Evolutionary conservation across 92 coral and sea anemone genomes (phyloP).

Genomic region (Parazoanthus atlanticus): DNA sequence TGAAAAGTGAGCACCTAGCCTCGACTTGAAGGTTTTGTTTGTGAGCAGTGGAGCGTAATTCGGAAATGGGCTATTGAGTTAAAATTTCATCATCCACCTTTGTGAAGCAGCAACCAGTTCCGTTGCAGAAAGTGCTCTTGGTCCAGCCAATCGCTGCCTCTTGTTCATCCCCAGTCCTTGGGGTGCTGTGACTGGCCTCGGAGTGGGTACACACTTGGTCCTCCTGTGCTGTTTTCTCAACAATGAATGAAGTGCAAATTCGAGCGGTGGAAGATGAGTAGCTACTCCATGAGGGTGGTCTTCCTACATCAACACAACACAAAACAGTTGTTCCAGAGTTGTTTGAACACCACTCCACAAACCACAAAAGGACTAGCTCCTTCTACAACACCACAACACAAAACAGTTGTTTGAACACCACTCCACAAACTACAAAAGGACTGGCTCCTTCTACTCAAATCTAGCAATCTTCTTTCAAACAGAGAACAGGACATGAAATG

Average conservation of each 20-base stretch:
- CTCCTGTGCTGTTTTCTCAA: slow-evolving; percentile 82
- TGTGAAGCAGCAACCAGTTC: slow-evolving; percentile 66
- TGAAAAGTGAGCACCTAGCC: no score
- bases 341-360: not conserved
- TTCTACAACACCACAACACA: not conserved
- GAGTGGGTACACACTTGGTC: slow-evolving; percentile 65
- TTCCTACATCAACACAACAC: slow-evolving; percentile 33
- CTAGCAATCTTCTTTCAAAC: no score
- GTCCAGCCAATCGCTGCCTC: slow-evolving; percentile 88
- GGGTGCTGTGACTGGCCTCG: slow-evolving; percentile 86
- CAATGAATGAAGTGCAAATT: slow-evolving; percentile 77
- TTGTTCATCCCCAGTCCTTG: slow-evolving; percentile 74
- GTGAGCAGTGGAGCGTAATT: no score
- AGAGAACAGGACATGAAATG: no score
- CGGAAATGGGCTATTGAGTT: no score
- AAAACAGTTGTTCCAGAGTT: not conserved
- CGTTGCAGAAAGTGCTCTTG: slow-evolving; percentile 68
- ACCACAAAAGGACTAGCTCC: not conserved
- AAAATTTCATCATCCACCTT: slow-evolving; percentile 58
- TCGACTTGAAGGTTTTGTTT: no score
- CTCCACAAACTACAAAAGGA: not conserved
- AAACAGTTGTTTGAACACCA: not conserved
- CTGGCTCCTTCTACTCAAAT: not conserved
- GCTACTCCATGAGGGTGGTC: slow-evolving; percentile 51
- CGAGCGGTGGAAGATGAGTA: slow-evolving; percentile 56